Percentiles rank a stretch among this genome's conserved stretches.
Evolutionary conservation across 2,113 vertebrate species (phyloP).

Genomic region (Procavia capensis): DNA sequence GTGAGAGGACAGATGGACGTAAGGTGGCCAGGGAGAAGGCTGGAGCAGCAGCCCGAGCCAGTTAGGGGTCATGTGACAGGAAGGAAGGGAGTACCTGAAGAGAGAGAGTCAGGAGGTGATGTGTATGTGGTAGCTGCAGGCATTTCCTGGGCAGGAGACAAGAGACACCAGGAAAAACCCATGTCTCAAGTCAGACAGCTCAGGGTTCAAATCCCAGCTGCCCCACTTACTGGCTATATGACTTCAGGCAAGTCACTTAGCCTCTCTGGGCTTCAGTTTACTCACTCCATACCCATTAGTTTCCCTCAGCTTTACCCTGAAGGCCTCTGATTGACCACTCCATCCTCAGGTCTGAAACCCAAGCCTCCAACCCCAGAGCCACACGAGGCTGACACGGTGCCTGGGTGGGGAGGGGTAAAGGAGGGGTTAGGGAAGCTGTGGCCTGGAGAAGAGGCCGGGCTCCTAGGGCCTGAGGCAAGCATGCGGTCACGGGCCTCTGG

Average conservation of each 20-base stretch:
- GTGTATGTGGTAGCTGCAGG: background rate
- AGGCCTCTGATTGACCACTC: background rate
- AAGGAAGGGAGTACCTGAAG: background rate
- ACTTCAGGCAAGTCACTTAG: no score
- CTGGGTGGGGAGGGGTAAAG: background rate
- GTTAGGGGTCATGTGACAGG: background rate
- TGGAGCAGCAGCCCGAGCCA: background rate
- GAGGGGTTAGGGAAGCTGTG: background rate
- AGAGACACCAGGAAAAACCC: background rate
- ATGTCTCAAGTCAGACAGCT: background rate
- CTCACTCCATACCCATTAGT: background rate
- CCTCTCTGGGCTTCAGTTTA: no score
- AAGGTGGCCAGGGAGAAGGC: background rate
- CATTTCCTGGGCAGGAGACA: background rate
- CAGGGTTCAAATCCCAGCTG: background rate
- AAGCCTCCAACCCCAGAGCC: background rate
- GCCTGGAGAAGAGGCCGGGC: background rate
- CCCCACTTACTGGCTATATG: no score
- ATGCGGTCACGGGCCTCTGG: background rate
- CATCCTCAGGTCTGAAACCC: background rate
- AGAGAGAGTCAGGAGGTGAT: background rate
- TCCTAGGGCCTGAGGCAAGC: background rate
- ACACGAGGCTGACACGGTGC: background rate
- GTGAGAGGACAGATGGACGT: rapidly evolving
- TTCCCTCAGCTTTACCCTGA: background rate